Base-by-base conservation (phyloP, 2,797 vertebrate genomes). In the Rhinogobio ventralis region DNA sequence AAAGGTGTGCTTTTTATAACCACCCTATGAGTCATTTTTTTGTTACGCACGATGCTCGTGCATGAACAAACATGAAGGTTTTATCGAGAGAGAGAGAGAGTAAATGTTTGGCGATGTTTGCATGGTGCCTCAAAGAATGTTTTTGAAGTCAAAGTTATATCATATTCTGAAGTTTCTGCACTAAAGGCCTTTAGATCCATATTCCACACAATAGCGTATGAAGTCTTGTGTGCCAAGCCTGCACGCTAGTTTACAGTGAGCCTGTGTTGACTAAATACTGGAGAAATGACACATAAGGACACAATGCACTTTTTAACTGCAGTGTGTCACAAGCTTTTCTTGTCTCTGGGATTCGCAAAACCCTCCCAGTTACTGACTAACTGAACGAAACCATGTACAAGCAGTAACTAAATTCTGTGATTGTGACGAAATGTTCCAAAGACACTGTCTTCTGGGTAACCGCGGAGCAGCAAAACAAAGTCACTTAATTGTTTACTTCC, bases 1-100 rank as follows among this genome's bases (percentile, higher is more conserved):
- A 83, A 57, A 85, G 87, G 83, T 86, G 86, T 87, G 81, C 81
- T 86, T 87, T 89, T 87, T 84, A 81, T 84, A 87, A 87, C 83
- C 83, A 84, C 75, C 72, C 67, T 81, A 33, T 77, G 82, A 86
- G 25, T 86, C 80, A 85, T 67, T 28, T 36, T 42, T 82, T 60
- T 83, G 79, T 80, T 82, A 75, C 42, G 53, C 30, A 80, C 83
- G 74, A 42, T 33, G 17, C 57, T n/a, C 15, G 23, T 84, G 75
- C 82, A 89, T 86, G 84, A 87, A 73, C 72, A 74, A 78, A 86
- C 86, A 80, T 87, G 86, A 87, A 84, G 15, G 71, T 72, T 68
- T 69, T 28, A 77, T 53, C 13, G 33, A 76, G 79, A 49, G 72
- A 51, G 64, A 64, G 64, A 60, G 30, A 51, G 84, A 68, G 79